Evolutionary conservation across 2,113 vertebrate genomes (phyloP), one percentile per base, ranked within the genome.

Genomic region (Herpailurus yagouaroundi): DNA sequence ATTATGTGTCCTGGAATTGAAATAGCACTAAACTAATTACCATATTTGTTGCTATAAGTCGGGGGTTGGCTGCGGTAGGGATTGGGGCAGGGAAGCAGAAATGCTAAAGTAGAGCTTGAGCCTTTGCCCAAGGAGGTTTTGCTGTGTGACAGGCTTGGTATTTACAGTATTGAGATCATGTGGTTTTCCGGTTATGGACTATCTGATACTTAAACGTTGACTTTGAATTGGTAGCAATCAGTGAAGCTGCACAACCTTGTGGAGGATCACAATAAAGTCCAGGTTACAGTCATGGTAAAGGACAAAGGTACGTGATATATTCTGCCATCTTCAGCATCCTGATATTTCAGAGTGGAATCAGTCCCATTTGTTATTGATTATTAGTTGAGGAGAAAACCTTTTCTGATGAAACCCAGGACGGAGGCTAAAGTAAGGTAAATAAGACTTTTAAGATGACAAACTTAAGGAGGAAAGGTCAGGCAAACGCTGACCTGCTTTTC

Each of bases 251-350:
- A 99, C 9, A 57, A 97, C 48, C 98, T 99, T 0, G 52, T 98
- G 91, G 98, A 99, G 69, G 98, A 98, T 19, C 98, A 98, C 76
- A 98, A 98, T 95, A 98, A 97, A 96, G 97, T 98, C 84, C 97
- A 97, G 84, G 98, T 99, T 69, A 98, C 81, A 0, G 84, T 98
- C 81, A 95, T 64, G 4, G 82, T 36, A 0, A 99, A 98, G 92
- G 96, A 83, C 0, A 91, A 97, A 98, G 98, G 98, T 98, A 96
- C 97, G 97, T 89, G 57, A 55, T 10, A 14, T 45, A 25, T 38
- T 33, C 21, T 64, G 31, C 23, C 7, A 0, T 63, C 6, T 7
- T 69, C 7, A 27, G 45, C 45, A 68, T 38, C 38, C 31, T n/a
- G 6, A 7, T 19, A 18, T 33, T 79, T 60, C 18, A 52, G 10